Conservation (phyloP, 2,888 invertebrate species). For the Agonopterix heracliana region DNA sequence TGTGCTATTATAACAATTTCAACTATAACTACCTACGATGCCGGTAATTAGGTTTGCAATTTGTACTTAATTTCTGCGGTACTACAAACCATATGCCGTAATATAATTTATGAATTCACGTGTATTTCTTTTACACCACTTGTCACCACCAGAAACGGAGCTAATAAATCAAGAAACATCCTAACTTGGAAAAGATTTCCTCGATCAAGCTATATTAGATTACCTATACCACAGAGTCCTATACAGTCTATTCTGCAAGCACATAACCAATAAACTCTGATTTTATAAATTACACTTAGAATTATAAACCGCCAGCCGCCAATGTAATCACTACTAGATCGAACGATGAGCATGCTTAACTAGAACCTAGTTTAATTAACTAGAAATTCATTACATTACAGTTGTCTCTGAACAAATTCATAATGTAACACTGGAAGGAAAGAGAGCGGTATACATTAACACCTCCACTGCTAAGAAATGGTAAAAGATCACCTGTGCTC, state of each 20-base stretch:
- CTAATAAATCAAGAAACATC: too few relatives aligned
- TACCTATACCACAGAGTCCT: too few relatives aligned
- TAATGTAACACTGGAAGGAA: slow-evolving; percentile 30
- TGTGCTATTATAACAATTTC: slow-evolving; percentile 17
- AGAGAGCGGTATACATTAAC: slow-evolving; percentile 60
- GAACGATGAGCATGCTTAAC: slow-evolving; percentile 62
- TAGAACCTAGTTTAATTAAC: slow-evolving; percentile 57
- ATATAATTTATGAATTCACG: too few relatives aligned
- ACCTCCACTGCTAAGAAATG: slow-evolving; percentile 58
- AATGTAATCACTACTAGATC: slow-evolving; percentile 51
- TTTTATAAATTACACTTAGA: slow-evolving; percentile 44
- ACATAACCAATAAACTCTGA: too few relatives aligned
- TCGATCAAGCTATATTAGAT: too few relatives aligned
- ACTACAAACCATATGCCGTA: too few relatives aligned
- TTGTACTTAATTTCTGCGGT: too few relatives aligned
- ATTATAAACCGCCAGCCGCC: slow-evolving; percentile 30
- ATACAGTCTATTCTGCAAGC: too few relatives aligned
- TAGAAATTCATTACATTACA: slow-evolving; percentile 35
- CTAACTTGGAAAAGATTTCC: too few relatives aligned
- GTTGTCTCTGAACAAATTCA: slow-evolving; percentile 34
- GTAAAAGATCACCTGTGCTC: slow-evolving; percentile 76
- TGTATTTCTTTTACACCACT: too few relatives aligned
- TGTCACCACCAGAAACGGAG: too few relatives aligned
- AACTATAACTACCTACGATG: slow-evolving; percentile 8
- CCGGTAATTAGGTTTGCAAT: too few relatives aligned